These are phyloP conservation scores for Apteryx owenii DNA, from an alignment of 2,113 vertebrate genomes.

Conservation along the genomic window DNA sequence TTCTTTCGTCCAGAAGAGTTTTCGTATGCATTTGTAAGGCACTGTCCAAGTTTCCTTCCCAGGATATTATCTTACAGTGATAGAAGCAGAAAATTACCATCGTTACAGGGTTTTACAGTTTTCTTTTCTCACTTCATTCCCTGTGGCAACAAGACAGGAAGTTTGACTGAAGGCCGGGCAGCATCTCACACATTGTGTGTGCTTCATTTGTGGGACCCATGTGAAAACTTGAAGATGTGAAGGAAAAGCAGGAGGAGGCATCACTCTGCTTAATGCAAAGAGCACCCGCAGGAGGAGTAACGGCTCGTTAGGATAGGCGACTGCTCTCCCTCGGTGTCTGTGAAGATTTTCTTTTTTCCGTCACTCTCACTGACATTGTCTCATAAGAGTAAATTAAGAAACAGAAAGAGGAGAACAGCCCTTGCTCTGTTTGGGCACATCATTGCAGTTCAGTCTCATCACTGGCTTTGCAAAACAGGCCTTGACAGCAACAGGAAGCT, in stretches of 20 bases:
- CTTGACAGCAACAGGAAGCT: background rate
- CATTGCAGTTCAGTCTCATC: background rate
- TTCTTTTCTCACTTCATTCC: background rate
- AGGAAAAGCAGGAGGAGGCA: background rate
- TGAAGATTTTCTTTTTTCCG: background rate
- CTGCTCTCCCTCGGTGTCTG: background rate
- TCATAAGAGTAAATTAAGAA: background rate
- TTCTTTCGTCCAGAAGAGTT: background rate
- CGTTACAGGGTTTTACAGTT: background rate
- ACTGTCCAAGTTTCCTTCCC: background rate
- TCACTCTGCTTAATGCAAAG: background rate
- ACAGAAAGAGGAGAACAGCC: background rate
- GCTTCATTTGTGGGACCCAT: background rate
- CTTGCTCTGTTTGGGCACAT: background rate
- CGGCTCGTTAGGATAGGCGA: background rate
- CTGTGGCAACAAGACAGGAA: background rate
- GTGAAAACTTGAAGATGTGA: background rate
- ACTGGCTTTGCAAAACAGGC: background rate
- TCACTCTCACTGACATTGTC: background rate
- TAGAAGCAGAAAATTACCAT: background rate
- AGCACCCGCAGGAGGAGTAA: background rate
- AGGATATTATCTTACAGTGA: background rate
- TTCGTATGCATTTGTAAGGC: background rate
- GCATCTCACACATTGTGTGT: background rate
- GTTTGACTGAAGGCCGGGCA: background rate